Evolutionary conservation across 2,888 invertebrate species (phyloP), one percentile per base, ranked within the genome.

Genomic region (Celastrina argiolus): DNA sequence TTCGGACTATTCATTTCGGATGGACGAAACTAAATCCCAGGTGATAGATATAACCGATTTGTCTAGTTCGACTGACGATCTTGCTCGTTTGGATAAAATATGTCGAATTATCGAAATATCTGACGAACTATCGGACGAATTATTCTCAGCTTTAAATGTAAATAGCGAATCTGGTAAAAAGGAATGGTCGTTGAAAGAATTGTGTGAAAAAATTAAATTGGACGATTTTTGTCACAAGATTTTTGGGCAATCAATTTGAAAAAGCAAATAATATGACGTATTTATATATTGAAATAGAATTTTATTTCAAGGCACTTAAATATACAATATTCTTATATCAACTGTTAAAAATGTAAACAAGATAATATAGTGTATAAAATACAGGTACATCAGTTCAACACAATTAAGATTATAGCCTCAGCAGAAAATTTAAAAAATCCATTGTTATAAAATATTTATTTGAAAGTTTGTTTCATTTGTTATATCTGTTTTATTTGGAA

Each of bases 81-180:
- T 91, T 61, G 76, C 76, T 1, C 81, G 83, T 8, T 77, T 91
- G 42, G 88, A 90, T 67, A 88, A 88, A 74, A 87, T 91, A 67
- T 90, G 90, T 70, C 81, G 81, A 67, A 88, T 90, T 7, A 88
- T 91, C n/a, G 90, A 91, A 76, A 89, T 90, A 69, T 90, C 91
- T 1, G 90, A 91, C 65, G 90, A 91, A 66, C 65, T 90, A 8
- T 90, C 91, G 0, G 83, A 90, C 67, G 77, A 83, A 74, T 73
- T 91, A 56, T 85, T 91, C 69, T 82, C 85, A 2, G 70, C 75
- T 16, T 75, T 90, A 5, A 73, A 72, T 14, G 36, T 58, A 1
- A 71, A 75, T 1, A 68, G 69, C 1, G 68, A 69, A 18, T 41
- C 73, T 1, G 67, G 66, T 63, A 74, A 76, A 8, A 80, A 78